Percentiles rank a stretch among this genome's conserved stretches.
phyloP scores from a whole-genome alignment of 2,797 vertebrate genomes.

The Cephalopachus bancanus region DNA sequence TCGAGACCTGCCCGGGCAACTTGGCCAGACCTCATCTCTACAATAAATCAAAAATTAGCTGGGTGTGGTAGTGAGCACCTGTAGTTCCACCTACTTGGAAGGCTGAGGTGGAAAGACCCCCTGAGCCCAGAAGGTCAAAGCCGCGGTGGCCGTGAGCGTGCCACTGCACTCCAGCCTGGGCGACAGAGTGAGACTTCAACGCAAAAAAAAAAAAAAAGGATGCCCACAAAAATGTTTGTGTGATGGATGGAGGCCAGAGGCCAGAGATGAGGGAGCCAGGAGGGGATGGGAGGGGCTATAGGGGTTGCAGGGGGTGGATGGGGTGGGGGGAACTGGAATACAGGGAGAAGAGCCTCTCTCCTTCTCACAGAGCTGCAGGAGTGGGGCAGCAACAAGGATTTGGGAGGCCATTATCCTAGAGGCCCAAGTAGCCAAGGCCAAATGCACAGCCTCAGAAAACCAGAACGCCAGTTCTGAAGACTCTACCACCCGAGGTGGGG shows the following conservation, averaged over 20 bases:
- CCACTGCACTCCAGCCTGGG: too few species aligned
- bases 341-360: background rate
- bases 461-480: background rate
- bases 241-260: background rate
- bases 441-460: background rate
- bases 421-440: background rate
- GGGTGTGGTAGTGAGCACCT: too few species aligned
- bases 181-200: too few species aligned
- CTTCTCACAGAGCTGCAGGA: background rate
- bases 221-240: rapidly evolving
- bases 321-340: background rate
- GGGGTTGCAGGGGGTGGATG: too few species aligned
- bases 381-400: background rate
- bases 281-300: background rate
- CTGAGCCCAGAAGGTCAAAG: too few species aligned
- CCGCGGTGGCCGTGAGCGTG: too few species aligned
- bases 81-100: too few species aligned
- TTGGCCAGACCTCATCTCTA: too few species aligned
- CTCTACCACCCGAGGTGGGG: background rate
- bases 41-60: too few species aligned
- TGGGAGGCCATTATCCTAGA: background rate
- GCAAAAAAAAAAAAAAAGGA: too few species aligned
- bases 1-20: too few species aligned
- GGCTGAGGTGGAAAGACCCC: too few species aligned
- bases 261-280: rapidly evolving